Base-by-base conservation (phyloP, 2,888 invertebrate species). In the Pristionchus fissidentatus region DNA sequence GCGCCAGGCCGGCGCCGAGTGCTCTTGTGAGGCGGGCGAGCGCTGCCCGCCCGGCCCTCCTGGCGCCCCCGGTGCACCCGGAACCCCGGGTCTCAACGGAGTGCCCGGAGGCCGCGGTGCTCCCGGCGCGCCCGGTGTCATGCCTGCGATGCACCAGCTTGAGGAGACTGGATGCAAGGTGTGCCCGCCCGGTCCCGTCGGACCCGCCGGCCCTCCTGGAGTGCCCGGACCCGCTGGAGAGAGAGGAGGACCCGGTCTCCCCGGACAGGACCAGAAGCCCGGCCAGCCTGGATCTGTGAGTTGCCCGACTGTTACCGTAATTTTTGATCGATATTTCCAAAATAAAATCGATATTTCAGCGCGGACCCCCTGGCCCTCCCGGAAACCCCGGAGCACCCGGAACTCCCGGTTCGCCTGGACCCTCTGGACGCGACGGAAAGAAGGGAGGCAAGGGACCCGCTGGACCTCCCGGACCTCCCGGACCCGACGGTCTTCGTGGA, bases 161-260 rank as follows among this genome's bases (percentile, higher is more conserved):
- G 62, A 81, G 46, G 81, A 81, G 32, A 43, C 22, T 15, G 35
- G 62, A 7, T 81, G 81, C 81, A 60, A 66, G 62, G 62, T 62
- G 46, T 81, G 81, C 81, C 81, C 81, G 2, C 81, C 81, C 26
- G 81, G 81, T 15, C 66, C 81, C 62, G 81, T 81, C 26, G 81
- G 81, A 62, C 81, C 81, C 46, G 46, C 81, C 10, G 81, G 81
- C 29, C 81, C 81, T 29, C 81, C 81, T 22, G 79, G 79, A 22
- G 22, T 57, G 1, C 57, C 79, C 15, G 79, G 79, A 62, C 62
- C 81, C 32, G 29, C 81, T 46, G 81, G 81, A 81, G 81, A 81
- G 43, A 81, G 66, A 41, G 81, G 81, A 66, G 22, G 26, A 10
- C 55, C 81, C 35, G 81, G 81, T 43, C 41, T 62, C 7, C 81